Percentiles rank a stretch among this genome's conserved stretches.
phyloP scores from a whole-genome alignment of 2,113 vertebrate genomes.

The Cheilinus undulatus region DNA sequence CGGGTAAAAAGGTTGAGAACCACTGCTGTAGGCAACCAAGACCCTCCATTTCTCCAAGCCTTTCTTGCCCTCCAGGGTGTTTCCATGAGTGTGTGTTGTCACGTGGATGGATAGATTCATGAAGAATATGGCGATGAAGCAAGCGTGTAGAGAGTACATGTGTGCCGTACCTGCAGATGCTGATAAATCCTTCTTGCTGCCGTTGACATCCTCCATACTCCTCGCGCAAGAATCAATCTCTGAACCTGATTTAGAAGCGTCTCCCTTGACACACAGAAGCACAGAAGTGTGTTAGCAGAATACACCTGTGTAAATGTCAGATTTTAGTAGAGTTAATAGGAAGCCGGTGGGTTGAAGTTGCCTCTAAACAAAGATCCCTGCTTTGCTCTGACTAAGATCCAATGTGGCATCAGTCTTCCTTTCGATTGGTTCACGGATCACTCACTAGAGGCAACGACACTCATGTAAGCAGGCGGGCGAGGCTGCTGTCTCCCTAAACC shows the following conservation, averaged over 20 bases:
- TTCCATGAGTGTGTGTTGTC: too few species aligned
- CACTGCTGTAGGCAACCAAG: too few species aligned
- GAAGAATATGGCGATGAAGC: too few species aligned
- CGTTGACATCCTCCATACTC: conserved; percentile 90
- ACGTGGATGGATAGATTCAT: too few species aligned
- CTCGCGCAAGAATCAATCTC: conserved; percentile 89
- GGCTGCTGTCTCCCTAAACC: conserved; percentile 25
- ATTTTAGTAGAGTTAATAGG: conserved; percentile 3
- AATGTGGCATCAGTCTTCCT: neutral
- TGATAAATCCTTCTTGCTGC: conserved; percentile 89
- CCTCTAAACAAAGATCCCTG: conserved; percentile 55
- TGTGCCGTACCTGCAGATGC: conserved; percentile 88
- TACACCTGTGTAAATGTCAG: neutral
- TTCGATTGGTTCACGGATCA: conserved; percentile 37
- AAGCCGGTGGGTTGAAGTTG: conserved; percentile 36
- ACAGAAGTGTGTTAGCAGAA: conserved; percentile 35
- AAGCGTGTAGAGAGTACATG: neutral
- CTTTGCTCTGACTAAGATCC: conserved; percentile 2
- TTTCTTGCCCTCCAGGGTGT: too few species aligned
- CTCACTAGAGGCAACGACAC: conserved; percentile 48
- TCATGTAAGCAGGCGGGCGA: conserved; percentile 28
- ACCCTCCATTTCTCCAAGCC: too few species aligned
- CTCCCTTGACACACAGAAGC: conserved; percentile 85
- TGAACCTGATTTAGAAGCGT: conserved; percentile 91
- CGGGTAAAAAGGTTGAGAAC: too few species aligned